Base-by-base conservation (phyloP, 2,888 invertebrate genomes). In the Thymelicus sylvestris region DNA sequence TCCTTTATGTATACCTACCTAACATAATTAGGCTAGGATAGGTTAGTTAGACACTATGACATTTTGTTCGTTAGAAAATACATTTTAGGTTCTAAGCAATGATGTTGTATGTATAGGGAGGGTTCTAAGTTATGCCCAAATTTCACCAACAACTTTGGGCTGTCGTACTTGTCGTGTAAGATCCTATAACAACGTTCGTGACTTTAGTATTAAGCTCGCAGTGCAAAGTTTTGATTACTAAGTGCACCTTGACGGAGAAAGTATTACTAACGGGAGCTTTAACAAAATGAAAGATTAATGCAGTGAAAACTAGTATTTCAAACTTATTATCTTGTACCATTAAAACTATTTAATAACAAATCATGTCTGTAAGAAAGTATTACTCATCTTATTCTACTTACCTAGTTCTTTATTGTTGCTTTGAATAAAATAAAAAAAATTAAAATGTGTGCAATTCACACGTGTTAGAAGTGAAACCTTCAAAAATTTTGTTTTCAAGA, bases 221-320 rank as follows among this genome's bases (percentile, higher is more conserved):
- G 38, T 31, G 62, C 41, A 55, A 68, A 68, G 63, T 68, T 68
- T 63, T 68, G 55, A 63, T 62, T 68, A n/a, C 24, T 60, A 60
- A 50, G 67, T 50, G 48, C 31, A 44, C 44, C 63, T 63, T 62
- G 44, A 60, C 38, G 67, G 48, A 39, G 48, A 67, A 44, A 19
- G 19, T 47, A 60, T 50, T 59, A 47, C 67, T 61, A 31, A 24
- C 19, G 52, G 50, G 15, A 13, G 24, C n/a, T n/a, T 13, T 41
- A 47, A 19, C 50, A 50, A 38, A 7, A 62, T 38, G 15, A 15
- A 59, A 48, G 55, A 44, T 66, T 13, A 50, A 52, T 52, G 10
- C 12, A 15, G 15, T 39, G n/a, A 55, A 55, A 3, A 19, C 5
- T 55, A 55, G 15, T 41, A 41, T 39, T 60, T 41, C n/a, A 60